Conservation (phyloP, 2,888 invertebrate genomes). For the Priocnemis perturbator region DNA sequence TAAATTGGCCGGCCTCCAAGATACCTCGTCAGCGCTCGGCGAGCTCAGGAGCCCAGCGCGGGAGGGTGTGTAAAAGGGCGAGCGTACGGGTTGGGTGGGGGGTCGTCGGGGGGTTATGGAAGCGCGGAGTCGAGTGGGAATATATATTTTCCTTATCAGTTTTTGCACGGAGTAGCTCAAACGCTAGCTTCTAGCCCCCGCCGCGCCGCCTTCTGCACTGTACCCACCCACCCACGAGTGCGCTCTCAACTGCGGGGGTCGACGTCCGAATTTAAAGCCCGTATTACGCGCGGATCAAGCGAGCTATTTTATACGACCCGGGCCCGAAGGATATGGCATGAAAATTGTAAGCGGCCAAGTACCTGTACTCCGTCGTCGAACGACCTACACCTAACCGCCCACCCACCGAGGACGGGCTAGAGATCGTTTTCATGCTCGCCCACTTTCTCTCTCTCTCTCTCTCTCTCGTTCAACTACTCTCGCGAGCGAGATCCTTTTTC, state of each 20-base stretch:
- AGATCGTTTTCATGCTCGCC: background rate
- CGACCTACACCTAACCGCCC: too few species aligned
- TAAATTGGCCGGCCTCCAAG: constrained; percentile 58
- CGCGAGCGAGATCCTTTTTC: background rate
- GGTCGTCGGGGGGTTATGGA: background rate
- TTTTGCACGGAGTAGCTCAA: constrained; percentile 44
- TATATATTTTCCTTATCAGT: constrained; percentile 30
- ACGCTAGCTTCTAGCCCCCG: background rate
- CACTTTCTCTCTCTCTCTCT: too few species aligned
- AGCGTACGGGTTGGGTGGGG: background rate
- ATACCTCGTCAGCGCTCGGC: constrained; percentile 54
- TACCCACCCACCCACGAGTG: background rate
- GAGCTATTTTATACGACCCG: constrained; percentile 26
- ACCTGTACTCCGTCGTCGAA: background rate
- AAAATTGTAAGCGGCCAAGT: background rate
- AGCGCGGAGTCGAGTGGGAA: constrained; percentile 8
- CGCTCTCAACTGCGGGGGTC: constrained; percentile 22
- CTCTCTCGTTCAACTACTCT: too few species aligned
- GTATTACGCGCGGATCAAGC: constrained; percentile 33
- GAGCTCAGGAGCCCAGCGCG: constrained; percentile 9
- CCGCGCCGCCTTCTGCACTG: background rate
- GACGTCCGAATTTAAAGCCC: constrained; percentile 38
- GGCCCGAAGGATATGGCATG: constrained; percentile 13
- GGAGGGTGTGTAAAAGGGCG: constrained; percentile 19
- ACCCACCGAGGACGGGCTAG: too few species aligned